Base-by-base conservation (phyloP, 2,888 invertebrate species). In the Sesia apiformis region DNA sequence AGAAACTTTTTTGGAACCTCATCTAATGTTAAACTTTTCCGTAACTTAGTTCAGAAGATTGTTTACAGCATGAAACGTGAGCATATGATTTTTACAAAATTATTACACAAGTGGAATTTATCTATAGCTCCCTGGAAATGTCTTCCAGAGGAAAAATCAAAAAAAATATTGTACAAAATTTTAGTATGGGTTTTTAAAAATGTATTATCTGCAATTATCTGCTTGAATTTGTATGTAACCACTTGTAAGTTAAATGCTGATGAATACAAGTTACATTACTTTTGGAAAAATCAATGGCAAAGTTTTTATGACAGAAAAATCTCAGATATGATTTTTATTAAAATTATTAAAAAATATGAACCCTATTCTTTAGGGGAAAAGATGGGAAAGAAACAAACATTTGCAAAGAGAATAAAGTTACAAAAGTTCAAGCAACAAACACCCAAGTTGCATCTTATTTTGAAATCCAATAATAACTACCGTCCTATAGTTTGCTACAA, bases 221-320 rank as follows among this genome's bases (percentile, higher is more conserved):
- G 70, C 39, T 64, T 89, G 38, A 85, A 83, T 58, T 90, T 86
- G 66, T 82, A 85, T 72, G 83, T 89, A 4, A 86, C 90, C 23
- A 81, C 83, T 50, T 80, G 81, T 52, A 87, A 86, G 73, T 59
- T 83, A 6, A 81, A 86, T 61, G 62, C 70, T 1, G 80, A 90
- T 69, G 85, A 89, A 65, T 78, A 85, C 59, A 86, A 83, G 65
- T 71, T 90, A 40, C 70, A 81, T 69, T 90, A 73, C 60, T 89
- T 86, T 65, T 78, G 77, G 73, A 89, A 85, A 71, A 62, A 69
- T 52, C 70, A 83, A 49, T 90, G 90, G 90, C 90, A 90, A 63
- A 80, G 84, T 57, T 85, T 80, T 62, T 86, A 81, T 66, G 85
- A 89, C 53, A 79, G 72, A 61, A 76, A 79, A 56, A 66, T 90